Percentiles rank a stretch among this genome's conserved stretches.
Evolutionary conservation across 2,888 invertebrate genomes (phyloP).

Genomic region (Brachylomia viminalis): DNA sequence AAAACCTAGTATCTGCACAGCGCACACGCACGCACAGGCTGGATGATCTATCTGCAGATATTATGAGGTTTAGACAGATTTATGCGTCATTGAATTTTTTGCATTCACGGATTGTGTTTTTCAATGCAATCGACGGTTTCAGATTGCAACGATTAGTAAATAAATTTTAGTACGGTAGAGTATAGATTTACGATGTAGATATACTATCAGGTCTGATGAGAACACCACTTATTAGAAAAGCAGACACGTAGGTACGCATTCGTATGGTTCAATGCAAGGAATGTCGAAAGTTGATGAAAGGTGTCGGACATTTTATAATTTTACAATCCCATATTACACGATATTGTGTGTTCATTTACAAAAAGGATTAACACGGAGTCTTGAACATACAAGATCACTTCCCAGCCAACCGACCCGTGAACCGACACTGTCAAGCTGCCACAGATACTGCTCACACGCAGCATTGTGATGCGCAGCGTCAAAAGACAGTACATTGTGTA

Average conservation of each 20-base stretch:
- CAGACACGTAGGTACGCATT: constrained; percentile 41
- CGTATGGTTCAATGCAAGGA: constrained; percentile 19
- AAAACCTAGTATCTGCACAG: constrained; percentile 75
- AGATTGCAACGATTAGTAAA: constrained; percentile 36
- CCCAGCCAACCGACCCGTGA: constrained; percentile 58
- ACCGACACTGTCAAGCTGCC: constrained; percentile 61
- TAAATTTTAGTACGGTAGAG: constrained; percentile 35
- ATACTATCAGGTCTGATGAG: constrained; percentile 20
- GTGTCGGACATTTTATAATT: constrained; percentile 40
- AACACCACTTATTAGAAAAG: constrained; percentile 37
- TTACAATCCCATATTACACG: constrained; percentile 55
- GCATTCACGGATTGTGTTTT: constrained; percentile 41
- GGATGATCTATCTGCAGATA: constrained; percentile 76
- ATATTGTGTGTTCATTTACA: constrained; percentile 48
- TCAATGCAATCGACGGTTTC: constrained; percentile 37
- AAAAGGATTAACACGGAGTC: constrained; percentile 66
- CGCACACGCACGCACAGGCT: constrained; percentile 74
- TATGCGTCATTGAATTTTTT: constrained; percentile 61
- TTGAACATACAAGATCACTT: constrained; percentile 67
- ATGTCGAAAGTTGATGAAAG: constrained; percentile 56
- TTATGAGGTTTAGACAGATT: constrained; percentile 74
- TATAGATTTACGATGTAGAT: constrained; percentile 42
- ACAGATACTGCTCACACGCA: constrained; percentile 67
- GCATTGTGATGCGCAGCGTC: constrained; percentile 70
- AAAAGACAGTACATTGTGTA: constrained; percentile 77